Evolutionary conservation across 2,888 invertebrate genomes (phyloP), one percentile per base, ranked within the genome.

Genomic region (Ochlodes sylvanus): DNA sequence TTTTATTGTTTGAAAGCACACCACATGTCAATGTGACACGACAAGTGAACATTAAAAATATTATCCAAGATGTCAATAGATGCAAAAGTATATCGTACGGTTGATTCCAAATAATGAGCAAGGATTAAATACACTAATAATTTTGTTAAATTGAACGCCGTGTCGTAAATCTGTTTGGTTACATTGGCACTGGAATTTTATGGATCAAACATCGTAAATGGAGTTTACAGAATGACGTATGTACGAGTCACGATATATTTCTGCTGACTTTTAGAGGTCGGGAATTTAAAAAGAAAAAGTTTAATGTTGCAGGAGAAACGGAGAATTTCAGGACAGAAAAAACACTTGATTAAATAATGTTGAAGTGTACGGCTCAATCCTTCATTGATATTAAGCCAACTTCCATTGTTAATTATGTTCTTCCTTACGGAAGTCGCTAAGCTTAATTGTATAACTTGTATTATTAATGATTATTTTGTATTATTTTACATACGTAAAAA

Each of bases 21-120:
- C 79, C 79, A 85, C 80, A 88, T 86, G 90, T 90, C 90, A 92
- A 78, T 76, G 76, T 91, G 91, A 88, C 90, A 89, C 86, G 88
- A 82, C 80, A 87, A 80, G 78, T 79, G 79, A 81, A 80, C 84
- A 85, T 85, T 82, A 85, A 79, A 82, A 83, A 83, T 82, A 80
- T 82, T 84, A 86, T 81, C 83, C 81, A 78, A 79, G 74, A 78
- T 79, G 75, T 78, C 77, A 80, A 83, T 83, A 78, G 78, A 79
- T 82, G 78, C 73, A 73, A 72, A 74, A 75, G 15, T 56, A n/a
- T 38, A 58, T 57, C 38, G 19, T 38, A 34, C 12, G 17, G 19
- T 21, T 41, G 7, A 42, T 57, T 52, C 17, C 44, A 61, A 70
- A 70, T 69, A 44, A 27, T 27, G 27, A 61, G 63, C 44, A 52